Evolutionary conservation across 2,797 vertebrate species (phyloP), one percentile per base, ranked within the genome.

Genomic region (Acanthiza pusilla): DNA sequence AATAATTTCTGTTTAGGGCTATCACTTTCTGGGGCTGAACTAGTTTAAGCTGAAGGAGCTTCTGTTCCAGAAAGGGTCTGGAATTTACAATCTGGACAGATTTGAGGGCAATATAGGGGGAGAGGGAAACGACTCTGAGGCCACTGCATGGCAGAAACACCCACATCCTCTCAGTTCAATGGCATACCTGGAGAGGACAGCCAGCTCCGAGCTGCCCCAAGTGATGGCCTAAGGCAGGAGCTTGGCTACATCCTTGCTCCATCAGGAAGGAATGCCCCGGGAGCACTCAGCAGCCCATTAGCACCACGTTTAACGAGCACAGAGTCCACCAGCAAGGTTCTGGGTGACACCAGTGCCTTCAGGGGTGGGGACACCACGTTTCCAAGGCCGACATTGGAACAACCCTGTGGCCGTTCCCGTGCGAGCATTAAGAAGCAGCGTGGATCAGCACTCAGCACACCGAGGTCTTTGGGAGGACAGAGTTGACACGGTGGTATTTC

Each of bases 331-430:
- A 53, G 62, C 23, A 42, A 57, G 23, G 13, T 0, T 7, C 38
- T 18, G 43, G 42, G 72, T 10, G 40, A 68, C 36, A 23, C 48
- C 63, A 30, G 34, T 5, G 34, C 38, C 29, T 25, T 27, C 57
- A 2, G 0, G 11, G 36, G 8, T 34, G 58, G 34, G 32, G 11
- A 45, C 70, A 53, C 12, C 50, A 19, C 0, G 0, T 27, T 66
- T 7, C 21, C 57, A 55, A 4, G 1, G 2, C 1, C 4, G n/a
- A 34, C 8, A 3, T 19, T 45, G 25, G 32, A 42, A 0, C 4
- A 84, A 4, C 23, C 7, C 48, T 10, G 10, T 1, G 2, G 1
- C 65, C 5, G 0, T 47, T 63, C n/a, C 74, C 36, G 0, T 0
- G 2, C 0, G 0, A 23, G 5, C 48, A 4, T 6, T 16, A 13